Evolutionary conservation across 2,113 vertebrate genomes (phyloP), one percentile per base, ranked within the genome.

Genomic region (Geothlypis trichas): DNA sequence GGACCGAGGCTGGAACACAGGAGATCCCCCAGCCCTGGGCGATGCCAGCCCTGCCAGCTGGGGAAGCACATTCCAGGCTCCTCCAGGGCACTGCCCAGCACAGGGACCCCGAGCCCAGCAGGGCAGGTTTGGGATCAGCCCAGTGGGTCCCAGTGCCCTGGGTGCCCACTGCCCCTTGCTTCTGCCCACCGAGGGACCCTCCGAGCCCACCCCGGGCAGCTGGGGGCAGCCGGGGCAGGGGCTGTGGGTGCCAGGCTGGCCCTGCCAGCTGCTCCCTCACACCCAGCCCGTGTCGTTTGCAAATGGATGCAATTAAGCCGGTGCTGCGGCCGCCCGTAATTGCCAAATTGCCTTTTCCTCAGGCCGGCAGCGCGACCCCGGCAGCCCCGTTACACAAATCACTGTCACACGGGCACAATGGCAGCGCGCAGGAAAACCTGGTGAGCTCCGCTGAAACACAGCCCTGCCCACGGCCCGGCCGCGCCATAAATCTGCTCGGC

Each of bases 371-470:
- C 46, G 15, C 39, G 84, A 94, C 90, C 92, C 85, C 74, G 42
- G 93, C 91, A 94, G 76, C 86, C 86, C 90, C 91, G 87, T 84
- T 84, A 83, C 42, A 82, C 92, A 89, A 65, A 95, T 95, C 95
- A 87, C 95, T 80, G 74, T 79, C 93, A 84, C 55, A 61, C 37
- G 59, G 84, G 62, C 57, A 90, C 93, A 79, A 83, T 65, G 28
- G 84, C 62, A 80, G 47, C 77, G 39, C 58, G 46, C 87, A 58
- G 22, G 79, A 44, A 88, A 88, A 83, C 90, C 89, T 24, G 77
- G 71, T 75, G 80, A 35, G 28, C 78, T 33, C 21, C 57, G 61
- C 85, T 94, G 89, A 94, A 97, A 96, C 58, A 49, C 1, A 79
- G 39, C 72, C 31, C 84, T 10, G 87, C 55, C 66, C 71, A 74